Conservation (phyloP, 2,113 vertebrate genomes). For the Artemisiospiza belli region DNA sequence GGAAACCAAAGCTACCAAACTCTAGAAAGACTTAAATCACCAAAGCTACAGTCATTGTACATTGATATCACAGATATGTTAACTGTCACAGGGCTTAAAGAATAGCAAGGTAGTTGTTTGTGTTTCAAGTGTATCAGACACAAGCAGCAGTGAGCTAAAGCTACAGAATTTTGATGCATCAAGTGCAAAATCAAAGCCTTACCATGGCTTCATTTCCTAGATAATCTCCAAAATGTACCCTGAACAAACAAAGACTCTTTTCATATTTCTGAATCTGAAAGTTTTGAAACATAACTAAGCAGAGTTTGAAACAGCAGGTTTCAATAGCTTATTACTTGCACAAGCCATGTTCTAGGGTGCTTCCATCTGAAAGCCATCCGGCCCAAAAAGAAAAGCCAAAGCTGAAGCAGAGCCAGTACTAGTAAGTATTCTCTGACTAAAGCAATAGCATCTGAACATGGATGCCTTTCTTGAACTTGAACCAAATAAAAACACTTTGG, state of each 20-base stretch:
- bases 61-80: background rate
- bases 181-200: background rate
- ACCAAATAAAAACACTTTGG: background rate
- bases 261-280: background rate
- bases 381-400: background rate
- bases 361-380: background rate
- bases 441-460: background rate
- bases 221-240: background rate
- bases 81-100: background rate
- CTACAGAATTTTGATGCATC: background rate
- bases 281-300: background rate
- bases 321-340: background rate
- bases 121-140: background rate
- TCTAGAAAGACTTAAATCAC: background rate
- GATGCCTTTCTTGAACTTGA: background rate
- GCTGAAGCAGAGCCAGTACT: background rate
- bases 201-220: background rate
- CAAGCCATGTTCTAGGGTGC: background rate
- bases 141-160: background rate
- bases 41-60: background rate
- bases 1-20: background rate
- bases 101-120: background rate
- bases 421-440: background rate
- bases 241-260: background rate
- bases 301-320: background rate